These are phyloP conservation scores for Tretioscincus oriximinensis DNA, from an alignment of 2,113 vertebrate species.

Conservation along the genomic window DNA sequence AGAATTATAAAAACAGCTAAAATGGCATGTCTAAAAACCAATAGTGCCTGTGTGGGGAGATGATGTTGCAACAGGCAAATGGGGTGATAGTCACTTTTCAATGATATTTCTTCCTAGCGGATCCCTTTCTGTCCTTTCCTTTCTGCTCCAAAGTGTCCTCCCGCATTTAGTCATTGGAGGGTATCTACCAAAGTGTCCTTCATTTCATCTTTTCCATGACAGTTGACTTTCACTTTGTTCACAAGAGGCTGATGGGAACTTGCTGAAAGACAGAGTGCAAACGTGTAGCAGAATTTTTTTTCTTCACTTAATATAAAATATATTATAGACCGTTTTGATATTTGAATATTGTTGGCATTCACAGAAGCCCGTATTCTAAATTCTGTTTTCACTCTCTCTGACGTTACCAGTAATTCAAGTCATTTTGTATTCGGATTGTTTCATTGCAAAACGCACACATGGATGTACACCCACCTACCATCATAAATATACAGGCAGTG, in stretches of 20 bases:
- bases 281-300: not conserved
- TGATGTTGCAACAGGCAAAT: no score
- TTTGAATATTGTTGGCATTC: not conserved
- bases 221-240: not conserved
- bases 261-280: not conserved
- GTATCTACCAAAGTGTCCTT: no score
- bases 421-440: not conserved
- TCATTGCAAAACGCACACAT: constrained; percentile 15
- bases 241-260: not conserved
- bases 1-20: no score
- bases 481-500: not conserved
- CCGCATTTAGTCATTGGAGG: no score
- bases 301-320: not conserved
- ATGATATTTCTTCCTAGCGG: no score
- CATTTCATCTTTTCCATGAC: no score
- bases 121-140: no score
- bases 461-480: constrained; percentile 13
- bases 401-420: not conserved
- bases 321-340: not conserved
- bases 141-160: no score
- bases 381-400: constrained; percentile 12
- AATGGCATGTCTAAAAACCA: no score
- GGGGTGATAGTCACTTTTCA: no score
- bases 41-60: no score
- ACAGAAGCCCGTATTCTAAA: constrained; percentile 5